phyloP scores from a whole-genome alignment of 1,140 invertebrate species.

The Bombus vancouverensis region DNA sequence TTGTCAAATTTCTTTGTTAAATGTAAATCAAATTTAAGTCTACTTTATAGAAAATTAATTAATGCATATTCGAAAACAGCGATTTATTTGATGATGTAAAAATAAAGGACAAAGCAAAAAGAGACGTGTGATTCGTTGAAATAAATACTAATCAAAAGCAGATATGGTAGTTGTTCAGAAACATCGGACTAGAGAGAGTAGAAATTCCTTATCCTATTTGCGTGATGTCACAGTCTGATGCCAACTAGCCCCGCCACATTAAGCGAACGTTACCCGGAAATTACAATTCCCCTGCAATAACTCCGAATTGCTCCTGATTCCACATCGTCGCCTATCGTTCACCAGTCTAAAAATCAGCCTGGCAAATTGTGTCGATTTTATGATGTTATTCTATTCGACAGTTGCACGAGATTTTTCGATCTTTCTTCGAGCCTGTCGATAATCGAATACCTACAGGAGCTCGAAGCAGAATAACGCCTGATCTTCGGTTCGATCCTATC shows the following conservation, averaged over 20 bases:
- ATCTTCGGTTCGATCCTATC: background rate
- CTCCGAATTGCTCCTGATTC: constrained; percentile 29
- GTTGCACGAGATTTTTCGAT: background rate
- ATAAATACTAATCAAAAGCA: constrained; percentile 10
- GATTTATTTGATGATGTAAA: too few species aligned
- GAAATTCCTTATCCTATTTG: constrained; percentile 37
- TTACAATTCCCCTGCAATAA: constrained; percentile 51
- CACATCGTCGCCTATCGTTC: constrained; percentile 22
- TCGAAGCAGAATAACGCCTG: background rate
- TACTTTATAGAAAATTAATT: background rate
- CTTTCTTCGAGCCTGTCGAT: background rate
- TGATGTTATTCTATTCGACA: constrained; percentile 1
- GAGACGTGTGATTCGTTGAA: background rate
- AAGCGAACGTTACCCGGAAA: constrained; percentile 54
- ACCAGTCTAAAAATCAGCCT: constrained; percentile 13
- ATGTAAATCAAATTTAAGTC: background rate
- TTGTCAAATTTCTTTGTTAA: background rate
- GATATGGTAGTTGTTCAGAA: background rate
- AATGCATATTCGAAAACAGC: too few species aligned
- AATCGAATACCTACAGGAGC: background rate
- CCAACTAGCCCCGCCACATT: constrained; percentile 34
- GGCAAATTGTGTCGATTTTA: constrained; percentile 17
- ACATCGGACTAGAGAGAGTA: background rate
- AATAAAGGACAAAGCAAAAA: too few species aligned
- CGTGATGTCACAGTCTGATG: constrained; percentile 11